A percentile compares a stretch with the other conserved stretches of the same genome.
phyloP scores from a whole-genome alignment of 2,888 invertebrate species.

The Hedya salicella region DNA sequence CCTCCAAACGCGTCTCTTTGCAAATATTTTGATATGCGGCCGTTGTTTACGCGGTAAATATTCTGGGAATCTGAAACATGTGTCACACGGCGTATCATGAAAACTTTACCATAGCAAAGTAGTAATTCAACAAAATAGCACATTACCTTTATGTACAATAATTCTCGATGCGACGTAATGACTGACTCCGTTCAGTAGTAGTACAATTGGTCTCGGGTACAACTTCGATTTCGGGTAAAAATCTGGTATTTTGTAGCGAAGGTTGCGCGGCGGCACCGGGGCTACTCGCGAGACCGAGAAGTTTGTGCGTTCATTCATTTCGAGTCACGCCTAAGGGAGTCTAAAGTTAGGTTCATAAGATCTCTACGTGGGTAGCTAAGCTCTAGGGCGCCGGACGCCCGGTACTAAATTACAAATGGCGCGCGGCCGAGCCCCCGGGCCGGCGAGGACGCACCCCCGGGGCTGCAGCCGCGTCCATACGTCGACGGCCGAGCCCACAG shows the following conservation, averaged over 20 bases:
- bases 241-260: conserved; percentile 14
- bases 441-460: background rate
- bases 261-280: conserved; percentile 29
- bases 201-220: background rate
- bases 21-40: too few species aligned
- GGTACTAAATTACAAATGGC: conserved; percentile 16
- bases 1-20: conserved; percentile 50
- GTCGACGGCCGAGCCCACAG: too few species aligned
- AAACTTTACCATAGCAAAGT: background rate
- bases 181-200: background rate
- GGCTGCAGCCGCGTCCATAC: background rate
- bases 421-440: conserved; percentile 30
- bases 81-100: too few species aligned
- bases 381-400: conserved; percentile 52
- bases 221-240: background rate
- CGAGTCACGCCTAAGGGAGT: conserved; percentile 57
- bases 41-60: too few species aligned
- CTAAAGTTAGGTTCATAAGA: conserved; percentile 59
- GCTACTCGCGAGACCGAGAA: conserved; percentile 12
- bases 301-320: conserved; percentile 67
- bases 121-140: too few species aligned
- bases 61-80: too few species aligned
- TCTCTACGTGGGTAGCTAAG: conserved; percentile 63
- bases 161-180: too few species aligned
- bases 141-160: too few species aligned